Base-by-base conservation (phyloP, 2,888 invertebrate species). In the Netelia inedita region DNA sequence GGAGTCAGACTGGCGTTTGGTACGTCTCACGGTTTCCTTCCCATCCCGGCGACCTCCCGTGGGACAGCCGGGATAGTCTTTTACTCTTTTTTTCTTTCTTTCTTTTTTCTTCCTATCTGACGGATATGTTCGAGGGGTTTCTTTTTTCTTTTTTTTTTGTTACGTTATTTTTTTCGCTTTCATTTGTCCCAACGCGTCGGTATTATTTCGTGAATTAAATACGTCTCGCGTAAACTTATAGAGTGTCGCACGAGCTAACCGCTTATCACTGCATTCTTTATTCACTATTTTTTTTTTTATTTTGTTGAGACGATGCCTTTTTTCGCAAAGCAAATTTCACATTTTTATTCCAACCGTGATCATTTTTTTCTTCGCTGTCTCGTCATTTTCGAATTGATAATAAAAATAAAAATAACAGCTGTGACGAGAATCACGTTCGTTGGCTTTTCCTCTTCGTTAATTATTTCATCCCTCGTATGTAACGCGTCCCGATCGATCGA, bases 401-500 rank as follows among this genome's bases (percentile, higher is more conserved):
- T 3, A 28, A 28, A 28, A 28, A 28, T 28, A 5, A 28, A 28
- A 28, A 5, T 28, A 28, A 28, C 28, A 23, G 23, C 2, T 23
- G 28, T 5, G 28, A n/a, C n/a, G n/a, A n/a, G n/a, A 28, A 28
- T 28, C 28, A 28, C 28, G 28, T 28, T 28, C 28, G 2, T 5
- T 28, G 3, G 28, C 28, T 28, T 28, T 5, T 28, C 28, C 28
- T 28, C 28, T 28, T 28, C 21, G 11, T 55, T 66, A 66, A 59
- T 57, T 59, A 66, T 57, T 2, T 2, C 46, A 11, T 46, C 14
- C 46, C 14, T 5, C 11, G 46, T 57, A 79, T 75, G 79, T 79
- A 69, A 87, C 76, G 90, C 89, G 87, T 89, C 89, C 89, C 89
- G 92, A 90, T 92, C 91, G 92, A 92, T 93, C 93, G 92, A 93